Evolutionary conservation across 2,888 invertebrate species (phyloP), one percentile per base, ranked within the genome.

Genomic region (Acheta domesticus): DNA sequence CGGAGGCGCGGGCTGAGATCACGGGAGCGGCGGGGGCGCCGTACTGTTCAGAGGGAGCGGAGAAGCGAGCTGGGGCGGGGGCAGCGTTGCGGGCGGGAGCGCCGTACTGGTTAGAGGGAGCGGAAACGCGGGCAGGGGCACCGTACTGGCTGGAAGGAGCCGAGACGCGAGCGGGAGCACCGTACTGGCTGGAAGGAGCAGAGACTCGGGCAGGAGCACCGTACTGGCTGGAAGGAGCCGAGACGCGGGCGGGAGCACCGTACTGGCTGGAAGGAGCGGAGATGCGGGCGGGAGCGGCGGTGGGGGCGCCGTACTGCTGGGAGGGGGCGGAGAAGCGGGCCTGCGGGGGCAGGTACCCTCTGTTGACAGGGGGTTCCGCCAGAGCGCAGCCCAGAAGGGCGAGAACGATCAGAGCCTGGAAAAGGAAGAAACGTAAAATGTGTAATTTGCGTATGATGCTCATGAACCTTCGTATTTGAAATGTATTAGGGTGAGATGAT

Each of bases 301-400:
- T 14, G 14, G 62, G 62, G 14, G 62, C 62, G 14, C 62, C 62
- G n/a, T 62, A 62, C n/a, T 62, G 16, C n/a, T n/a, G 14, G n/a
- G 14, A 19, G 14, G 62, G 62, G n/a, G 62, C 74, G 21, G 50
- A 62, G 2, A 78, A 80, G 14, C 82, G 76, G 12, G 77, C 76
- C 1, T 76, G 21, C 11, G 81, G 81, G 3, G 81, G 81, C 11
- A 80, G 81, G 50, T 81, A 80, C 48, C 80, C 79, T 14, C 79
- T 79, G 74, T 78, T 80, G 49, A 81, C 80, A 12, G 84, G 84
- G 12, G 83, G 83, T 76, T 85, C 85, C 77, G 85, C 83, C 78
- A 85, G 85, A 20, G 82, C 84, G 20, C 81, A 79, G 48, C 83
- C 83, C 82, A 83, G 75, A 11, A 83, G 81, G 36, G 82, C 78